These are phyloP conservation scores for Corticium candelabrum DNA, from an alignment of 37 sponge, comb jelly and placozoan species.

Conservation along the genomic window DNA sequence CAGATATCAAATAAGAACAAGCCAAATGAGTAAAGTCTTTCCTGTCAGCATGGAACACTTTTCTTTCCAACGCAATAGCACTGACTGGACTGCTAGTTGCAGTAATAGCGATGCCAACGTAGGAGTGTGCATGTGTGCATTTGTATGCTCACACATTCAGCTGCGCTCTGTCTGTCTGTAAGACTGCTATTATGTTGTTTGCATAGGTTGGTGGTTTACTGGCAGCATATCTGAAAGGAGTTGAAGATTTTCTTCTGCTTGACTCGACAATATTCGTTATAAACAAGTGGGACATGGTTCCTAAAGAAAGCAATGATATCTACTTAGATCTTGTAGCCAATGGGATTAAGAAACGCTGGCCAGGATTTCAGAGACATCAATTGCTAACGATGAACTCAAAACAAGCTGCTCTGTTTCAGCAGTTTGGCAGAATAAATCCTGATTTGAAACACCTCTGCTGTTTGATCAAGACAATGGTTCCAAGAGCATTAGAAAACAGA, in stretches of 20 bases:
- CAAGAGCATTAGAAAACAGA: background rate
- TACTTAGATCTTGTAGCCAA: background rate
- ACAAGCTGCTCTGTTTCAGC: background rate
- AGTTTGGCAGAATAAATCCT: background rate
- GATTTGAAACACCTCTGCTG: background rate
- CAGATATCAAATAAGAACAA: too few species aligned
- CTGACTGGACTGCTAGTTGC: too few species aligned
- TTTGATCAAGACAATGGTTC: background rate
- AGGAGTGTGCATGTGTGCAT: too few species aligned
- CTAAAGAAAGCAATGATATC: too few species aligned
- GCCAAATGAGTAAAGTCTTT: too few species aligned
- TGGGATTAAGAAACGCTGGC: background rate
- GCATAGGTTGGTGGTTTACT: background rate
- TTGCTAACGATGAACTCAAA: background rate
- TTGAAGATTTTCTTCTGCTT: background rate
- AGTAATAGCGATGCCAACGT: too few species aligned
- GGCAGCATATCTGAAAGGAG: background rate
- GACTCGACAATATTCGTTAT: background rate
- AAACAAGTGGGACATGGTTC: background rate
- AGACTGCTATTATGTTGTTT: too few species aligned
- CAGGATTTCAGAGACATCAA: background rate
- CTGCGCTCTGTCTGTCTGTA: too few species aligned
- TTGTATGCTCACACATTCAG: too few species aligned
- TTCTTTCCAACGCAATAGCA: too few species aligned
- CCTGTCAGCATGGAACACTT: too few species aligned